Conservation (phyloP, 2,113 vertebrate species). For the Erythrolamprus reginae region DNA sequence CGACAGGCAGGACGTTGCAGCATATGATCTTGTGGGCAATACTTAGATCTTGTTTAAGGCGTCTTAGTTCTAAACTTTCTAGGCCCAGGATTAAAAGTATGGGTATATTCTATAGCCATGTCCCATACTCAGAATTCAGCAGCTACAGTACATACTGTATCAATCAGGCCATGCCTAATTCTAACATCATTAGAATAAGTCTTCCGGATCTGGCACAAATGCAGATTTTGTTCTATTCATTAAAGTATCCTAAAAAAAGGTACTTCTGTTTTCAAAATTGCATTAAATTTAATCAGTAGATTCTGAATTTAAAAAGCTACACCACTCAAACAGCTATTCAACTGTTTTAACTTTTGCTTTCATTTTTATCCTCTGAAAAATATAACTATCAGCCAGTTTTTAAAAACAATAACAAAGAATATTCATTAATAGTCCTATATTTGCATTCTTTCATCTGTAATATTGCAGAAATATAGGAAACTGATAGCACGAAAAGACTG, state of each 20-base stretch:
- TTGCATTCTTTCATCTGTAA: not conserved
- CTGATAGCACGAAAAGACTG: not conserved
- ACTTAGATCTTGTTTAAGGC: no score
- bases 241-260: not conserved
- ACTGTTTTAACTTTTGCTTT: not conserved
- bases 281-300: not conserved
- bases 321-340: not conserved
- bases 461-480: not conserved
- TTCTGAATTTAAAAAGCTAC: not conserved
- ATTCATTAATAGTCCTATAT: not conserved
- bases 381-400: not conserved
- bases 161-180: not conserved
- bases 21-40: no score
- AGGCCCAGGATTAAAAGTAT: no score
- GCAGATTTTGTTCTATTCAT: not conserved
- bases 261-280: not conserved
- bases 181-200: not conserved
- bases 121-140: not conserved
- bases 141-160: not conserved
- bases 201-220: not conserved
- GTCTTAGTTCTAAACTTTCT: no score
- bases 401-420: not conserved
- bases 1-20: no score
- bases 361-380: not conserved
- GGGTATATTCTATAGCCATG: not conserved